These are phyloP conservation scores for Cosmia pyralina DNA, from an alignment of 2,888 invertebrate species.

Conservation along the genomic window DNA sequence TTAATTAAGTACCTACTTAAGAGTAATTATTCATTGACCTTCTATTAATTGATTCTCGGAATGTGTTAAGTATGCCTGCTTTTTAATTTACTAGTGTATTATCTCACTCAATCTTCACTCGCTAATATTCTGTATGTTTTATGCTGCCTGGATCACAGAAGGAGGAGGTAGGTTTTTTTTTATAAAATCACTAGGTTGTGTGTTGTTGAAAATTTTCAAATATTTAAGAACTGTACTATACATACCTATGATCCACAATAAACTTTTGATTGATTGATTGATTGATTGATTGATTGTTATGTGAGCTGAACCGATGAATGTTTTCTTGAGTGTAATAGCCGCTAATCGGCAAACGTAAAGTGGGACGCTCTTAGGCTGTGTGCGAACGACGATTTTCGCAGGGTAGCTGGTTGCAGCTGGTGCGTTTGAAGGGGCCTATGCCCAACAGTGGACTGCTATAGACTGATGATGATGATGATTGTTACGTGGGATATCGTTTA, in stretches of 20 bases:
- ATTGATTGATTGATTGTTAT: too few species aligned
- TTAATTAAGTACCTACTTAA: slow-evolving; percentile 24
- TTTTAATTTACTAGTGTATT: neutral
- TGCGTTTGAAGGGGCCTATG: neutral
- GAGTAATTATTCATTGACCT: slow-evolving; percentile 16
- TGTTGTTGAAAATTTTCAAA: too few species aligned
- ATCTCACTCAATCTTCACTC: slow-evolving; percentile 7
- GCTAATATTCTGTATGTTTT: slow-evolving; percentile 37
- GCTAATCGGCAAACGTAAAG: too few species aligned
- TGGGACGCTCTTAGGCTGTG: neutral
- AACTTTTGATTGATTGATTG: too few species aligned
- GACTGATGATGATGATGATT: neutral
- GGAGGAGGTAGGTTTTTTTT: slow-evolving; percentile 84
- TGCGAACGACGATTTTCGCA: too few species aligned
- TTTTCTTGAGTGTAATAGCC: too few species aligned
- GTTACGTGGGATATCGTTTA: neutral
- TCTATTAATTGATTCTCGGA: slow-evolving; percentile 3
- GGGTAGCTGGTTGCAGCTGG: neutral
- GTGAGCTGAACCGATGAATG: too few species aligned
- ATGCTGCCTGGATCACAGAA: slow-evolving; percentile 74
- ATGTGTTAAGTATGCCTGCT: slow-evolving; percentile 19
- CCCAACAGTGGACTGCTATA: neutral
- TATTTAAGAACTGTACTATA: too few species aligned
- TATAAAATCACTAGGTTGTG: too few species aligned
- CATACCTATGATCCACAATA: too few species aligned